Conservation (phyloP, 2,113 vertebrate genomes). For the Misgurnus mizolepis region DNA sequence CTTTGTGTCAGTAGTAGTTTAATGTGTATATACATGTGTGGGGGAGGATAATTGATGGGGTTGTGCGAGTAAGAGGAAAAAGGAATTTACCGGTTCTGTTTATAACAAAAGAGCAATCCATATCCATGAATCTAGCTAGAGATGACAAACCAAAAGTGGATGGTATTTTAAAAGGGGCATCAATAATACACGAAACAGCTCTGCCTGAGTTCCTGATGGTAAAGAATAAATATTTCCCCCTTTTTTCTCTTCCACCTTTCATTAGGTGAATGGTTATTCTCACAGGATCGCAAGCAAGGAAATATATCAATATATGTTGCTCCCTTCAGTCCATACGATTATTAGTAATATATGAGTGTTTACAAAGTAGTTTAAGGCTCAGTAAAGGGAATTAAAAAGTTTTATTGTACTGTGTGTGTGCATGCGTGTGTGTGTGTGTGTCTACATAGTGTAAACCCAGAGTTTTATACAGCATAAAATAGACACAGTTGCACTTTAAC, state of each 20-base stretch:
- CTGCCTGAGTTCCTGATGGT: slow-evolving; percentile 19
- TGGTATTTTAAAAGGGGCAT: slow-evolving; percentile 58
- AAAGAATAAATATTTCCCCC: slow-evolving; percentile 10
- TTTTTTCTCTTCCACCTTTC: slow-evolving; percentile 35
- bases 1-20: not conserved
- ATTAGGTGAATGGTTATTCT: slow-evolving; percentile 42
- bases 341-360: slow-evolving; percentile 37
- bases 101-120: slow-evolving; percentile 44
- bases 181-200: slow-evolving; percentile 30
- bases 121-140: slow-evolving; percentile 42
- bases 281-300: slow-evolving; percentile 18
- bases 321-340: slow-evolving; percentile 38
- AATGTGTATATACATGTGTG: slow-evolving; percentile 4
- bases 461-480: not conserved
- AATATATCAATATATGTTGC: slow-evolving; percentile 38
- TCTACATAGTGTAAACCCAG: too few relatives aligned
- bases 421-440: not conserved
- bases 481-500: not conserved
- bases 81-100: slow-evolving; percentile 32
- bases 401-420: not conserved
- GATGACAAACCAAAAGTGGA: slow-evolving; percentile 23
- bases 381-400: not conserved
- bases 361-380: slow-evolving; percentile 28
- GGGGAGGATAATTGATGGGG: slow-evolving; percentile 5
- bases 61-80: slow-evolving; percentile 12